Evolutionary conservation across 2,797 vertebrate genomes (phyloP), one percentile per base, ranked within the genome.

Genomic region (Parauchenoglanis punctatus): DNA sequence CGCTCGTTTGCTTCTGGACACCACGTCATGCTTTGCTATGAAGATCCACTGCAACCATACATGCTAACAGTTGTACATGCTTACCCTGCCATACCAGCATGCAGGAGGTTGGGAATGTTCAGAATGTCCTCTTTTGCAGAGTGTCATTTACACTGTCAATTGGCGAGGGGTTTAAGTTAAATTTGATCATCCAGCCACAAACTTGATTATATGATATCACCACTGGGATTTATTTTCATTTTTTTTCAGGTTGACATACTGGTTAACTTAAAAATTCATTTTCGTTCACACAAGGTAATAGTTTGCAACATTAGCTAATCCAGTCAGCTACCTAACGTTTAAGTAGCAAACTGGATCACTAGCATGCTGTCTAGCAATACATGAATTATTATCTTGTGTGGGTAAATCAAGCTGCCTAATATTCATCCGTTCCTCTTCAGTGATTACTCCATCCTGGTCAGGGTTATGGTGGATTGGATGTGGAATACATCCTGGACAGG

Each of bases 21-120:
- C 63, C 35, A 52, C 78, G 61, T 81, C 72, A 86, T 56, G 88
- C 85, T 83, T 68, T 86, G 73, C 35, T 61, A 25, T 72, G 49
- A 40, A 25, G 52, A 56, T 28, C 20, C 65, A 61, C 13, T 81
- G 46, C 67, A 73, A 13, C 35, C 49, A 46, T 68, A 65, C 80
- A 83, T 86, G 28, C 84, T 77, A 54, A 82, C 17, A 8, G 31
- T 8, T 61, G 76, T 81, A 58, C 73, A 46, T 35, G 70, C 25
- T 46, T 44, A 76, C 52, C 81, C 68, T 68, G 56, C 56, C 46
- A 28, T 28, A 73, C 52, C 40, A 68, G 88, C 88, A 89, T 84
- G 85, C 85, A 20, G 46, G 52, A 52, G 61, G 17, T 20, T 68
- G 44, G 20, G 56, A 63, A 49, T 49, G 76, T 85, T 65, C 15